These are phyloP conservation scores for Ormyrus pomaceus DNA, from an alignment of 2,888 invertebrate genomes.

Conservation along the genomic window DNA sequence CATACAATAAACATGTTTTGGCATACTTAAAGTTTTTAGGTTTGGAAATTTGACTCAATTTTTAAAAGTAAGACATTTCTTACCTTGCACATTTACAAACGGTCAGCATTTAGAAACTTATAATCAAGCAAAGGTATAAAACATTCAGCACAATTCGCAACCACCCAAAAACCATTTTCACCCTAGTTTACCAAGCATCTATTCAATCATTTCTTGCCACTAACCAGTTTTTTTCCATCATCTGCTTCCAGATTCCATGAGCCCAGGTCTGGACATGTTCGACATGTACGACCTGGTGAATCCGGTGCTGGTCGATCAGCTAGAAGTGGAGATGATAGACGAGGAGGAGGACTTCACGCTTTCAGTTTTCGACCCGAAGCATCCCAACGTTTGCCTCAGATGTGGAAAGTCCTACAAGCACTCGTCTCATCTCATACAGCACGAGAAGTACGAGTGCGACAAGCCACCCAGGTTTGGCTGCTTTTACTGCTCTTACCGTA, in stretches of 20 bases:
- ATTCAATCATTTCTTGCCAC: too few relatives aligned
- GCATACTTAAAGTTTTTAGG: too few relatives aligned
- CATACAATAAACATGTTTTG: too few relatives aligned
- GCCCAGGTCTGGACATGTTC: conserved; percentile 37
- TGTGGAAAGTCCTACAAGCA: conserved; percentile 55
- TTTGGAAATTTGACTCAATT: too few relatives aligned
- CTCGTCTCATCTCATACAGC: conserved; percentile 64
- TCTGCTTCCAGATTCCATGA: conserved; percentile 31
- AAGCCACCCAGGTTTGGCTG: conserved; percentile 71
- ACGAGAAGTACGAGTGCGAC: conserved; percentile 70
- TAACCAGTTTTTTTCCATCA: background rate
- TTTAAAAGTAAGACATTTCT: too few relatives aligned
- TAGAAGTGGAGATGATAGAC: conserved; percentile 24
- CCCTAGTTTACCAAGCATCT: too few relatives aligned
- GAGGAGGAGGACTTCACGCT: conserved; percentile 28
- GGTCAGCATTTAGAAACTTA: too few relatives aligned
- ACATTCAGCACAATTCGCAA: too few relatives aligned
- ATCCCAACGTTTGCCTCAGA: conserved; percentile 51
- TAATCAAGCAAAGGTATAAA: too few relatives aligned
- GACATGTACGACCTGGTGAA: conserved; percentile 47
- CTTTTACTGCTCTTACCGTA: conserved; percentile 66
- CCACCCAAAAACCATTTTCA: too few relatives aligned
- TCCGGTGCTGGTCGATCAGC: conserved; percentile 28
- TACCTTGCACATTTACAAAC: too few relatives aligned
- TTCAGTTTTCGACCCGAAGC: conserved; percentile 6